Base-by-base conservation (phyloP, 2,888 invertebrate genomes). In the Flexamia atlantica region DNA sequence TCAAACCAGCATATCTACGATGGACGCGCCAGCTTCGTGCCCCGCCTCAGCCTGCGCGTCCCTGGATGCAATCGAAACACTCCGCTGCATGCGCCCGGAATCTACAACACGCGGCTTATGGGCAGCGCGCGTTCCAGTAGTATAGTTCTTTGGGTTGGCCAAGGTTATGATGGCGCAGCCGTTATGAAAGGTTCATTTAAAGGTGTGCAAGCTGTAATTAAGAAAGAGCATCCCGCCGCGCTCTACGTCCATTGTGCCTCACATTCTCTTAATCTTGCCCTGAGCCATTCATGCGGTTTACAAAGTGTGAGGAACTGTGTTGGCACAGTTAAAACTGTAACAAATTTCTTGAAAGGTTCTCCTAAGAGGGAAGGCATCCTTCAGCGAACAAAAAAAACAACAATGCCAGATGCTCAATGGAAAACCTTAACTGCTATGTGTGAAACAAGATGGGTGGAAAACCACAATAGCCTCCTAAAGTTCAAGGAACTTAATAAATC, bases 361-460 rank as follows among this genome's bases (percentile, higher is more conserved):
- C 79, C 79, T 14, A 79, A 79, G 53, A 79, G 79, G 46, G 46
- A 23, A 28, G n/a, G 10, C 46, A n/a, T 79, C 14, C 53, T 79
- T 46, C n/a, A 28, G 20, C 9, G 17, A 40, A 74, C 5, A 40
- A 42, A 42, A 4, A 74, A 74, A 74, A n/a, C 74, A 42, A 36
- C 28, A 40, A 74, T 32, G 32, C 74, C 74, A 20, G 74, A 74
- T n/a, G 12, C 74, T 32, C 74, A 74, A 42, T 74, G 40, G 74
- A 74, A 42, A 74, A 40, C 74, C 10, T 28, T 57, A 50, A 79
- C 53, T 23, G n/a, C 79, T 7, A 79, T 79, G 53, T 79, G 79
- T 53, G 79, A 28, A 79, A 79, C 79, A 2, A 79, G 79, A 28
- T 79, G 79, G 79, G 79, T 79, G n/a, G 79, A 79, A 46, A 79